Evolutionary conservation across 2,797 vertebrate genomes (phyloP).

Genomic region (Tenualosa ilisha): DNA sequence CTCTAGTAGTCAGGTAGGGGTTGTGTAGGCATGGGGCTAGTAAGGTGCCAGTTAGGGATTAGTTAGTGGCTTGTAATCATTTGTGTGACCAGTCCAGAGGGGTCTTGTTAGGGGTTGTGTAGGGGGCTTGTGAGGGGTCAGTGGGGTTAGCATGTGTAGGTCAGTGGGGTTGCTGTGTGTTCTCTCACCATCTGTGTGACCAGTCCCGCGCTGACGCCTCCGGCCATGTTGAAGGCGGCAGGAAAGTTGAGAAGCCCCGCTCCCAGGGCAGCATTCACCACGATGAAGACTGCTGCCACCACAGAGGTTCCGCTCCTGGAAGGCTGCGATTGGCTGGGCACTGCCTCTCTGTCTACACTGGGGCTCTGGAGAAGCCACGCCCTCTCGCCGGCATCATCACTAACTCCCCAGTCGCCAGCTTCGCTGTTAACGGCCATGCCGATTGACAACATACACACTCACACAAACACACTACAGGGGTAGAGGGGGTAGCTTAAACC

Average conservation of each 20-base stretch:
- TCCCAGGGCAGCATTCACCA: constrained; percentile 93
- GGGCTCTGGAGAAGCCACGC: constrained; percentile 90
- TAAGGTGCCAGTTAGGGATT: too few relatives aligned
- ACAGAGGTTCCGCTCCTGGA: constrained; percentile 72
- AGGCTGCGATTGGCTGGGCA: constrained; percentile 59
- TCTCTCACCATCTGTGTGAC: constrained; percentile 87
- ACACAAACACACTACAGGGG: neutral
- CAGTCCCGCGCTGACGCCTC: constrained; percentile 85
- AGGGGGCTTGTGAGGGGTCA: too few relatives aligned
- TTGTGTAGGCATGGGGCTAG: too few relatives aligned
- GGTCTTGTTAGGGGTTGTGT: too few relatives aligned
- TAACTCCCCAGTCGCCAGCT: constrained; percentile 80
- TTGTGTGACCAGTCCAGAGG: too few relatives aligned
- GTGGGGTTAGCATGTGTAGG: neutral
- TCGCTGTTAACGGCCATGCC: constrained; percentile 83
- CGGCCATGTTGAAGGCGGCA: constrained; percentile 90
- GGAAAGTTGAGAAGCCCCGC: constrained; percentile 97
- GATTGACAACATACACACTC: neutral
- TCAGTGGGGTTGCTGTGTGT: neutral
- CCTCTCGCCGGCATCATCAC: constrained; percentile 83
- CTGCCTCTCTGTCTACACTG: constrained; percentile 77
- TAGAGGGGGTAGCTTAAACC: neutral
- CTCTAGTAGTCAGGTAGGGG: too few relatives aligned
- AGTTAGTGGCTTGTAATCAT: too few relatives aligned
- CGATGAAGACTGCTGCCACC: constrained; percentile 88